These are phyloP conservation scores for Percopsis omiscomaycus DNA, from an alignment of 2,797 vertebrate genomes.

Conservation along the genomic window DNA sequence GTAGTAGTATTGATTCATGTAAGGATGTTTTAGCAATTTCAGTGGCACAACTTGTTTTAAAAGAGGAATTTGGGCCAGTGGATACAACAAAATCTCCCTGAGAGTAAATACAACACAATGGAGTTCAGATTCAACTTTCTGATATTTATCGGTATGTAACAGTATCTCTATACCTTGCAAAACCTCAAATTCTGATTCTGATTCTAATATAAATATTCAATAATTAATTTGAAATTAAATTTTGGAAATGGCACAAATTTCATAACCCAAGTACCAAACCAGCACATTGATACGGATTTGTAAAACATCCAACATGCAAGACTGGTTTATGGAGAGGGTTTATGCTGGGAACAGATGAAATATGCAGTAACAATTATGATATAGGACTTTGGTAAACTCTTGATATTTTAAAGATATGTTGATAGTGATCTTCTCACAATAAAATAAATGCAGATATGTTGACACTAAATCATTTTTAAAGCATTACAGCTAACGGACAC, in stretches of 20 bases:
- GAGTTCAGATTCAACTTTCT: constrained; percentile 29
- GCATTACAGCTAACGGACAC: no score
- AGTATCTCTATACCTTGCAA: constrained; percentile 12
- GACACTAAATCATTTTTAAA: no score
- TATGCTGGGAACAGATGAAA: constrained; percentile 25
- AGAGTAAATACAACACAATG: constrained; percentile 52
- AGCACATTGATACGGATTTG: constrained; percentile 24
- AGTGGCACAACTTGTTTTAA: constrained; percentile 43
- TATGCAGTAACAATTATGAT: constrained; percentile 11
- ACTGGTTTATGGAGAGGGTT: constrained; percentile 2
- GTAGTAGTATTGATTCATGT: constrained; percentile 30
- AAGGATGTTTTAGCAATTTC: constrained; percentile 20
- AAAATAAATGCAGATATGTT: no score
- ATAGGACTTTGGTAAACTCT: not conserved
- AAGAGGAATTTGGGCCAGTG: constrained; percentile 37
- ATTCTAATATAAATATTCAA: no score
- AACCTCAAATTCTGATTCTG: constrained; percentile 6
- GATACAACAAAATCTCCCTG: constrained; percentile 60
- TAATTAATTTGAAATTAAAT: no score
- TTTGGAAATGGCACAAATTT: constrained; percentile 14
- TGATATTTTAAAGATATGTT: constrained; percentile 6
- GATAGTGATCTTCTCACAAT: not conserved
- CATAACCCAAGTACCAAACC: constrained; percentile 33
- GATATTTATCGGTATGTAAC: constrained; percentile 2
- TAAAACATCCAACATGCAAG: constrained; percentile 20